phyloP scores from a whole-genome alignment of 2,797 vertebrate genomes.

The Muscicapa comitata region DNA sequence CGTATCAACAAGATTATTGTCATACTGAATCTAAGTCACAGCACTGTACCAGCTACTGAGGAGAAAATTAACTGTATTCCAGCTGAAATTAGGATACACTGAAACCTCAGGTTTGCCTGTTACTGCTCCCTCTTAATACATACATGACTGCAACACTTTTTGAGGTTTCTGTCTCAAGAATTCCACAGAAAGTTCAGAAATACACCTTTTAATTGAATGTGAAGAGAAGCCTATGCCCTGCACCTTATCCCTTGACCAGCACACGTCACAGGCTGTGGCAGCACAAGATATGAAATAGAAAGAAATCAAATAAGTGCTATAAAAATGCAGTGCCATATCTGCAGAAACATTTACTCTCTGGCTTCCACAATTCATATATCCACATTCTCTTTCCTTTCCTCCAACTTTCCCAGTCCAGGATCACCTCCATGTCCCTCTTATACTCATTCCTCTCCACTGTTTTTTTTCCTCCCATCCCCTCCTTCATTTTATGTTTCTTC shows the following conservation, averaged over 20 bases:
- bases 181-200: not conserved
- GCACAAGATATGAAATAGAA: not conserved
- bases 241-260: not conserved
- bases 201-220: not conserved
- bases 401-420: not conserved
- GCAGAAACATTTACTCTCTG: not conserved
- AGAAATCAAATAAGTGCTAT: not conserved
- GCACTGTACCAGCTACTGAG: not conserved
- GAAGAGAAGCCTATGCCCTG: not conserved
- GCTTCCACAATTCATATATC: not conserved
- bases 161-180: not conserved
- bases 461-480: not conserved
- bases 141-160: not conserved
- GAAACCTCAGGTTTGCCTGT: not conserved
- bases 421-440: not conserved
- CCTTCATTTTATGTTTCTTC: not conserved
- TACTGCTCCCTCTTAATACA: not conserved
- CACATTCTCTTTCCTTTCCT: not conserved
- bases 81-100: not conserved
- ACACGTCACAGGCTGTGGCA: not conserved
- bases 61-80: not conserved
- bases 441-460: not conserved
- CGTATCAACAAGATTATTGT: not conserved
- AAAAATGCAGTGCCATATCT: not conserved
- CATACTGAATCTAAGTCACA: not conserved